Percentiles rank a stretch among this genome's conserved stretches.
phyloP scores from a whole-genome alignment of 1,140 invertebrate genomes.

The Camponotus vicinus region DNA sequence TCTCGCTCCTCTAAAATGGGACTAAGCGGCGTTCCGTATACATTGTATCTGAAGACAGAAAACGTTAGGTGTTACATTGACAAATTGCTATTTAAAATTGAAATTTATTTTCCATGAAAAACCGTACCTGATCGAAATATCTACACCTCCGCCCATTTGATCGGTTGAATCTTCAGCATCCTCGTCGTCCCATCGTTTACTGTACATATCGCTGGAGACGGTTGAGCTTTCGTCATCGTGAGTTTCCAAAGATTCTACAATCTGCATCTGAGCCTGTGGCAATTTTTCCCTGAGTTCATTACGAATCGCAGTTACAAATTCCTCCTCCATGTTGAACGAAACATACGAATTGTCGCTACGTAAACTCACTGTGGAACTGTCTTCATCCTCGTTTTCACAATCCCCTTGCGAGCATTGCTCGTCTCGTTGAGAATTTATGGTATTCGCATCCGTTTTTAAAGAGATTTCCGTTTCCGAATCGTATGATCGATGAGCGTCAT shows the following conservation, averaged over 20 bases:
- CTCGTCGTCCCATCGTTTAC: conserved; percentile 81
- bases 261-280: conserved; percentile 88
- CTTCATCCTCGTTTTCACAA: conserved; percentile 78
- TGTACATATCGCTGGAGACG: conserved; percentile 74
- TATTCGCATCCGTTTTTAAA: conserved; percentile 7
- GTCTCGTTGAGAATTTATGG: neutral
- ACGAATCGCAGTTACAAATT: conserved; percentile 90
- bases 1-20: conserved; percentile 89
- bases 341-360: conserved; percentile 86
- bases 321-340: conserved; percentile 89
- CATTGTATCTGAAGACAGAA: conserved; percentile 84
- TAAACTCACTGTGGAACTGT: conserved; percentile 83
- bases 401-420: conserved; percentile 40
- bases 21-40: conserved; percentile 87
- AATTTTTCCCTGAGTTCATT: conserved; percentile 91
- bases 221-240: conserved; percentile 81
- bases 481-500: neutral
- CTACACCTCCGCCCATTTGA: conserved; percentile 78
- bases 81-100: neutral
- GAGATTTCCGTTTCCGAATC: neutral
- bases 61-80: conserved; percentile 10
- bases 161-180: conserved; percentile 77
- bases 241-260: conserved; percentile 81
- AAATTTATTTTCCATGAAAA: conserved; percentile 9
- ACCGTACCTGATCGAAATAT: conserved; percentile 84